Percentiles rank a stretch among this genome's conserved stretches.
These are phyloP conservation scores for Trochalopteron elliotii DNA, from an alignment of 2,113 vertebrate genomes.

Conservation along the genomic window DNA sequence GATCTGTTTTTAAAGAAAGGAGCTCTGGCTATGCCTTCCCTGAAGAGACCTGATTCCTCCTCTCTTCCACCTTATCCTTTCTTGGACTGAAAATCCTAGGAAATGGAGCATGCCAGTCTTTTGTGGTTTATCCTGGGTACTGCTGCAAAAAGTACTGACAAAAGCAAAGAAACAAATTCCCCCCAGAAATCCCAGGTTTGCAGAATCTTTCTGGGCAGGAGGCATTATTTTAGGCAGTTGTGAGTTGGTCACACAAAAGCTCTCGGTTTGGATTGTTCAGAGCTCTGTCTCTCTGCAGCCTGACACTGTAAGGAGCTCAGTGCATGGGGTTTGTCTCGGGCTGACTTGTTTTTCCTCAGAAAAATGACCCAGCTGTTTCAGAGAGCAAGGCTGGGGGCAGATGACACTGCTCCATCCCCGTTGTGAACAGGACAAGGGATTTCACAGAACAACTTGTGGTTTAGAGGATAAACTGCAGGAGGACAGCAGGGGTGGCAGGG, in stretches of 20 bases:
- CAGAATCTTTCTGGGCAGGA: neutral
- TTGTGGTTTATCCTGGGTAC: neutral
- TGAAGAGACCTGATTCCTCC: neutral
- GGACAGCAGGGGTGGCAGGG: neutral
- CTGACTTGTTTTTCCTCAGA: neutral
- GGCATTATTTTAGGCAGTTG: neutral
- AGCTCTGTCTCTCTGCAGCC: neutral
- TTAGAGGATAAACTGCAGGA: neutral
- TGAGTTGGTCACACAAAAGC: neutral
- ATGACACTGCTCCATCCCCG: neutral
- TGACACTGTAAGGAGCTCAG: neutral
- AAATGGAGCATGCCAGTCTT: neutral
- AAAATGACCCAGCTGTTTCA: conserved; percentile 8
- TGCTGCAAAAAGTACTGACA: neutral
- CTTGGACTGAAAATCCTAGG: neutral
- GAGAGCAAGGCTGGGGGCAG: neutral
- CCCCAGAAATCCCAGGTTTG: neutral
- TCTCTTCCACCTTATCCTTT: neutral
- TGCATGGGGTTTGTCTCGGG: neutral
- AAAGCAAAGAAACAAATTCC: neutral
- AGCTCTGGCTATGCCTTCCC: neutral
- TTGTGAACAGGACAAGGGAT: neutral
- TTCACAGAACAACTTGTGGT: neutral
- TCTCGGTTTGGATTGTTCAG: neutral
- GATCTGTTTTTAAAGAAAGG: neutral